These are phyloP conservation scores for Lethocerus indicus DNA, from an alignment of 1,140 invertebrate genomes.

Conservation along the genomic window DNA sequence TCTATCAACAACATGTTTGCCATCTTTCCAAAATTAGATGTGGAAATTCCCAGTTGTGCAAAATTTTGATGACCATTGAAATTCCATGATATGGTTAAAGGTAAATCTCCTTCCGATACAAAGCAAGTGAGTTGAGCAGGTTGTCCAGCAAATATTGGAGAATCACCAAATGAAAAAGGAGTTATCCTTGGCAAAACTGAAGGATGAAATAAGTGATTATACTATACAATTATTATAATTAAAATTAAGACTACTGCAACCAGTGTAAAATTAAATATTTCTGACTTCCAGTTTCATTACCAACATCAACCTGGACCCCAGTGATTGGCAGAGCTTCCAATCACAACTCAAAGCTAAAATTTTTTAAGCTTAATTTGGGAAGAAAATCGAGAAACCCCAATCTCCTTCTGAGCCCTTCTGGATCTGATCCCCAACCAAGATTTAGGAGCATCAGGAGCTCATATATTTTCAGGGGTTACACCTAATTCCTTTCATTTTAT, in stretches of 20 bases:
- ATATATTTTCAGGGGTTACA: too few species aligned
- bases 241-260: conserved; percentile 1
- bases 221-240: neutral
- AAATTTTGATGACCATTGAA: conserved; percentile 18
- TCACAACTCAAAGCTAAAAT: too few species aligned
- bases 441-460: too few species aligned
- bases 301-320: too few species aligned
- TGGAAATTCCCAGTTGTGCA: conserved; percentile 19
- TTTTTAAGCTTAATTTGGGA: neutral
- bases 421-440: too few species aligned
- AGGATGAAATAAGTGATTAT: conserved; percentile 4
- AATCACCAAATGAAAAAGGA: conserved; percentile 30
- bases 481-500: too few species aligned
- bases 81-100: conserved; percentile 22
- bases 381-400: too few species aligned
- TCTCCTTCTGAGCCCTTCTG: too few species aligned
- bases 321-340: too few species aligned
- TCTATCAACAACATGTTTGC: conserved; percentile 50
- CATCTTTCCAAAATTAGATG: conserved; percentile 41
- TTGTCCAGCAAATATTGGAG: conserved; percentile 28
- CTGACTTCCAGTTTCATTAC: neutral
- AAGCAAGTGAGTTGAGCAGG: conserved; percentile 23
- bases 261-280: neutral
- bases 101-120: conserved; percentile 25
- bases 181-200: conserved; percentile 29